Percentiles rank a stretch among this genome's conserved stretches.
These are phyloP conservation scores for Ommatoiulus sabulosus DNA, from an alignment of 2,888 invertebrate genomes.

Conservation along the genomic window DNA sequence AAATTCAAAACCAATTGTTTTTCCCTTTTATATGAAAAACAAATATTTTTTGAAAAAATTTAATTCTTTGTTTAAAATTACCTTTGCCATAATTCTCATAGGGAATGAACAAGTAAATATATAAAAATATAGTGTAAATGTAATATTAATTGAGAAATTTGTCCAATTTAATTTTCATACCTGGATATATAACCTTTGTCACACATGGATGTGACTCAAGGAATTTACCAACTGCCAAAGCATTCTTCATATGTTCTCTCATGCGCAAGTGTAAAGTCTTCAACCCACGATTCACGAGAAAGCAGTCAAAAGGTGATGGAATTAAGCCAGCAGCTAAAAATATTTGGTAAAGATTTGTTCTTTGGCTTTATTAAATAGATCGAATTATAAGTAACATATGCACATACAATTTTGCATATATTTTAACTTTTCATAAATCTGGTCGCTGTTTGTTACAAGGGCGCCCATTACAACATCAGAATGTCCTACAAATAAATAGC, in stretches of 20 bases:
- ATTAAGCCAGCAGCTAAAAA: constrained; percentile 87
- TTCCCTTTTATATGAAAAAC: too few relatives aligned
- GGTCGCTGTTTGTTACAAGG: constrained; percentile 79
- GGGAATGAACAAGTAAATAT: too few relatives aligned
- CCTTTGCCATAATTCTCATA: too few relatives aligned
- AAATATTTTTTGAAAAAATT: too few relatives aligned
- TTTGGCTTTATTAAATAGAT: too few relatives aligned
- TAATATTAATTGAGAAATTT: too few relatives aligned
- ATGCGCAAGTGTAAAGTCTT: constrained; percentile 94
- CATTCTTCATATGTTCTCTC: constrained; percentile 86
- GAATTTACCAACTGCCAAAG: constrained; percentile 82
- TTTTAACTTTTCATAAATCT: constrained; percentile 77
- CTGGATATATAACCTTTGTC: constrained; percentile 85
- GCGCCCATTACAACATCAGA: constrained; percentile 98
- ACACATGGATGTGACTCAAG: constrained; percentile 84
- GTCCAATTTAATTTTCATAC: too few relatives aligned
- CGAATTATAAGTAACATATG: constrained; percentile 42
- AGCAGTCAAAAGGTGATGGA: constrained; percentile 97
- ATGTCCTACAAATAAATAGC: constrained; percentile 73
- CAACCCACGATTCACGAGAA: constrained; percentile 89
- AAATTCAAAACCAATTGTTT: too few relatives aligned
- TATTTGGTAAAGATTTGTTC: too few relatives aligned
- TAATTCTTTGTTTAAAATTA: too few relatives aligned
- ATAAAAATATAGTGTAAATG: too few relatives aligned
- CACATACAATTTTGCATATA: constrained; percentile 88